Percentiles rank a stretch among this genome's conserved stretches.
Evolutionary conservation across 1,140 invertebrate species (phyloP).

Genomic region (Zaprionus tsacasi): DNA sequence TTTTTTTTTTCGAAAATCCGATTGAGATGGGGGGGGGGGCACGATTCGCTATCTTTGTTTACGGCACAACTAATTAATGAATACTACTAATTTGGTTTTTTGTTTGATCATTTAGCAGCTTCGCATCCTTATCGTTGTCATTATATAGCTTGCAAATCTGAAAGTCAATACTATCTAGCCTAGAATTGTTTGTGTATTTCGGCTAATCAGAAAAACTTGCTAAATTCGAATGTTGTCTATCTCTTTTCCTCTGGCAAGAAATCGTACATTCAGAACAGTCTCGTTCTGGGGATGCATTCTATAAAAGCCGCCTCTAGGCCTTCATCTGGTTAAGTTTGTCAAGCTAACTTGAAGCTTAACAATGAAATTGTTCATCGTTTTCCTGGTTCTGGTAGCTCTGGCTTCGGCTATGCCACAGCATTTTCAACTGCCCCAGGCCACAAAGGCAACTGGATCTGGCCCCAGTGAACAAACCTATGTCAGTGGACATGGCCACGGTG

Average conservation of each 20-base stretch:
- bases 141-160: neutral
- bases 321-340: neutral
- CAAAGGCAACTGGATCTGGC: no score
- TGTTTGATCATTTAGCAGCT: slow-evolving; percentile 30
- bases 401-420: slow-evolving; percentile 54
- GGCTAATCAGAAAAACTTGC: neutral
- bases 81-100: slow-evolving; percentile 36
- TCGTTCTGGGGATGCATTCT: neutral
- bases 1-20: no score
- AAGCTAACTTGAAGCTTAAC: neutral
- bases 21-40: no score
- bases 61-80: slow-evolving; percentile 40
- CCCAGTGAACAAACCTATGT: no score
- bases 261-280: neutral
- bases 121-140: slow-evolving; percentile 1
- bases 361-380: neutral
- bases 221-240: neutral
- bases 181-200: slow-evolving; percentile 31
- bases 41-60: slow-evolving; percentile 7
- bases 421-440: no score
- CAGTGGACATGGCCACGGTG: no score
- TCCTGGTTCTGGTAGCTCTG: neutral
- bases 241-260: neutral
- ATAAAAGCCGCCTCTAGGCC: neutral
- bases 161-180: neutral